These are phyloP conservation scores for Penaeus indicus DNA, from an alignment of 1,140 invertebrate genomes.

Conservation along the genomic window DNA sequence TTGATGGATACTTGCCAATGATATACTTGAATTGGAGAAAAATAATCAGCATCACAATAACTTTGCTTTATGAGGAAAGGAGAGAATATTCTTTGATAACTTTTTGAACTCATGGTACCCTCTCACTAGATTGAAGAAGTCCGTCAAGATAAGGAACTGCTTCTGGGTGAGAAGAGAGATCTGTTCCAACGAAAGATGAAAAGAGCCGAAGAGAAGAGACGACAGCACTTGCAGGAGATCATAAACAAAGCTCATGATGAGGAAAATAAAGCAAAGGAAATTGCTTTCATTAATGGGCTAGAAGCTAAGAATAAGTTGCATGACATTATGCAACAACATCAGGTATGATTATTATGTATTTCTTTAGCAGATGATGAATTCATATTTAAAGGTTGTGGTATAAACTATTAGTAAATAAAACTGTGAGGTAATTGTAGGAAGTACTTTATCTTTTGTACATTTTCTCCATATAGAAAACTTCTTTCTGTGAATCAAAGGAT, in stretches of 20 bases:
- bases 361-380: not conserved
- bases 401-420: not conserved
- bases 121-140: slow-evolving; percentile 84
- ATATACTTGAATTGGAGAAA: too few relatives aligned
- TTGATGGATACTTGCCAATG: too few relatives aligned
- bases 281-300: slow-evolving; percentile 96
- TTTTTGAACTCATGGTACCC: not conserved
- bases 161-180: slow-evolving; percentile 86
- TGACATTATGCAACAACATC: slow-evolving; percentile 86
- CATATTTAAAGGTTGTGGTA: not conserved
- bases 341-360: slow-evolving; percentile 69
- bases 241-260: slow-evolving; percentile 97
- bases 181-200: slow-evolving; percentile 88
- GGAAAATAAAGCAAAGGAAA: slow-evolving; percentile 96
- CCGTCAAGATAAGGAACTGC: slow-evolving; percentile 85
- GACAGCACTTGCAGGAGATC: slow-evolving; percentile 83
- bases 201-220: slow-evolving; percentile 91
- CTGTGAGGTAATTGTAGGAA: not conserved
- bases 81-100: too few relatives aligned
- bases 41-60: too few relatives aligned
- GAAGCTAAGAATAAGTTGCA: slow-evolving; percentile 95
- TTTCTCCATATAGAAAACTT: too few relatives aligned
- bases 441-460: too few relatives aligned
- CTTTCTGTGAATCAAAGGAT: too few relatives aligned
- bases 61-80: too few relatives aligned